A percentile compares a stretch with the other conserved stretches of the same genome.
phyloP scores from a whole-genome alignment of 2,797 vertebrate genomes.

The Rhynchotus rufescens region DNA sequence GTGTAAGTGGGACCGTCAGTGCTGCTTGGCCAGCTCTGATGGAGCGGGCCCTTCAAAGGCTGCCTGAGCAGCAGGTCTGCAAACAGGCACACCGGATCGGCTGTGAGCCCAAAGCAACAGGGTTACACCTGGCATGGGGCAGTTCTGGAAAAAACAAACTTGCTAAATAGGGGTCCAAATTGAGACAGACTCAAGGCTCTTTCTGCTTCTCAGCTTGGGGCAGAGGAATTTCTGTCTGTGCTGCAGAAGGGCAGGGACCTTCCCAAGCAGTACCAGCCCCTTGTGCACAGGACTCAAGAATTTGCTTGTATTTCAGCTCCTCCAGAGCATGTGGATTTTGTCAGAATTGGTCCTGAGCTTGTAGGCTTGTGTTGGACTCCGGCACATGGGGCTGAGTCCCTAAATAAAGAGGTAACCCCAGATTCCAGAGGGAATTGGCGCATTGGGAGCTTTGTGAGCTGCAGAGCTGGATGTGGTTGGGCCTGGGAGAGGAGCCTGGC shows the following conservation, averaged over 20 bases:
- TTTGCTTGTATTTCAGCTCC: neutral
- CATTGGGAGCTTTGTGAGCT: neutral
- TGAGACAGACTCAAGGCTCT: neutral
- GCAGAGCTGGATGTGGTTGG: no score
- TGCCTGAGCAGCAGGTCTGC: neutral
- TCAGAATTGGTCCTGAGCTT: neutral
- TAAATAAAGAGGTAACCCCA: neutral
- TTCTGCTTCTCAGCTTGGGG: neutral
- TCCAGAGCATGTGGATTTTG: neutral
- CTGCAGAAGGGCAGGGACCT: neutral
- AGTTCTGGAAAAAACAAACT: neutral
- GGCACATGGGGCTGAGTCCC: neutral
- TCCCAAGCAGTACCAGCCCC: neutral
- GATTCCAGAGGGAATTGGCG: neutral
- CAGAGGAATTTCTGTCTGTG: neutral
- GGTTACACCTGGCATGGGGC: neutral
- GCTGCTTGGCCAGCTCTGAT: neutral
- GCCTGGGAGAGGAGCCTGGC: neutral
- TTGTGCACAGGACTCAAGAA: neutral
- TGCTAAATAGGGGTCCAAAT: neutral
- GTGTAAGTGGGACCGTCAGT: neutral
- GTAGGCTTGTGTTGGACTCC: neutral
- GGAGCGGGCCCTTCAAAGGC: neutral
- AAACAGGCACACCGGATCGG: neutral
- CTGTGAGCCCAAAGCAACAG: neutral